These are phyloP conservation scores for Epicauta chinensis DNA, from an alignment of 1,140 invertebrate species.

Conservation along the genomic window DNA sequence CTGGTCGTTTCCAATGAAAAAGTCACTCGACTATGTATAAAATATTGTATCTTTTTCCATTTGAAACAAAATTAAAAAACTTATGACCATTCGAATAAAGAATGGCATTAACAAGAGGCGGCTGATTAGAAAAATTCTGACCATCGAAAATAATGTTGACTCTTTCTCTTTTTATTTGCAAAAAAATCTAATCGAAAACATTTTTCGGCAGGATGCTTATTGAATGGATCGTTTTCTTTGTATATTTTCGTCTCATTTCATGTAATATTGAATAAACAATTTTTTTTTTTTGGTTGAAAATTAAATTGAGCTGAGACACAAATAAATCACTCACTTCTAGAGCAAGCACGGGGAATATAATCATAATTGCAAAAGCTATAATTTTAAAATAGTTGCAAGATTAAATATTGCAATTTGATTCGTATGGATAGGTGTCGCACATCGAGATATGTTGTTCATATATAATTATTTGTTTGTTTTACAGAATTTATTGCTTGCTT, in stretches of 20 bases:
- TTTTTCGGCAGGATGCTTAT: conserved; percentile 8
- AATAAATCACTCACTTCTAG: conserved; percentile 16
- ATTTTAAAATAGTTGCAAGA: neutral
- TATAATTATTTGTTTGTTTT: conserved; percentile 4
- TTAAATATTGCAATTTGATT: conserved; percentile 12
- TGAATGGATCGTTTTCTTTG: no score
- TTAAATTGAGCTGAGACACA: conserved; percentile 6
- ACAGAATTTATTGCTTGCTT: conserved; percentile 36
- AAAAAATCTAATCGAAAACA: no score
- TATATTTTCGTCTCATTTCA: no score
- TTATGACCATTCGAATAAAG: no score
- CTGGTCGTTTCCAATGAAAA: conserved; percentile 4
- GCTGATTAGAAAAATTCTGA: no score
- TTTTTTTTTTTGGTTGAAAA: no score
- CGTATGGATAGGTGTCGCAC: conserved; percentile 5
- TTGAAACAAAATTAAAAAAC: neutral
- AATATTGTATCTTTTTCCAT: conserved; percentile 4
- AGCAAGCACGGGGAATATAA: conserved; percentile 6
- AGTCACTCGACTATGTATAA: conserved; percentile 6
- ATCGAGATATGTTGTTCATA: conserved; percentile 13
- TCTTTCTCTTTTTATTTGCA: no score
- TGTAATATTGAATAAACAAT: no score
- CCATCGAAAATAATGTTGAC: no score
- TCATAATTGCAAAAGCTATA: conserved; percentile 12
- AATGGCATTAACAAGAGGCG: no score